phyloP scores from a whole-genome alignment of 2,113 vertebrate genomes.

The Casuarius casuarius region DNA sequence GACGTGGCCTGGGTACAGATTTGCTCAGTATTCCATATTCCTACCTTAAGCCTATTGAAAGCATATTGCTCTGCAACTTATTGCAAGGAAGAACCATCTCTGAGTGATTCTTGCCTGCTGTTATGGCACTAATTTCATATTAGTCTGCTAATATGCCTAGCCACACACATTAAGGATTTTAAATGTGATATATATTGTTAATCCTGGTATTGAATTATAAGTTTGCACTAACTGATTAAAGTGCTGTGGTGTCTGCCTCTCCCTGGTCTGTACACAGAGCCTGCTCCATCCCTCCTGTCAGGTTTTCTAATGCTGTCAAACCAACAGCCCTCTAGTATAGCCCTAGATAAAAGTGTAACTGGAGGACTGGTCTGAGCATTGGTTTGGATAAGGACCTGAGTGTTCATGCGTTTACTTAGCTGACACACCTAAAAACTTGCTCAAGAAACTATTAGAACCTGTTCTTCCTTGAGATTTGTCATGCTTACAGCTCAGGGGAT shows the following conservation, averaged over 20 bases:
- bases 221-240: not conserved
- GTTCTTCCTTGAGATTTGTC: not conserved
- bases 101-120: not conserved
- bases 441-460: not conserved
- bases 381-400: not conserved
- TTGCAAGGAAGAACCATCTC: not conserved
- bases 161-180: not conserved
- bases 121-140: constrained; percentile 1
- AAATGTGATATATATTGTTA: constrained; percentile 25
- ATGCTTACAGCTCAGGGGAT: not conserved
- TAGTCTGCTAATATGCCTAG: constrained; percentile 14
- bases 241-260: not conserved
- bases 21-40: not conserved
- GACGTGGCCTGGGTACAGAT: not conserved
- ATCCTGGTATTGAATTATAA: not conserved
- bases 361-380: not conserved
- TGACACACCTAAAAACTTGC: not conserved
- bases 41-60: not conserved
- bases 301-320: not conserved
- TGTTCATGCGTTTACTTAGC: not conserved
- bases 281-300: not conserved
- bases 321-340: not conserved
- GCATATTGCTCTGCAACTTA: not conserved
- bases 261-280: not conserved
- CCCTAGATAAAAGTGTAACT: not conserved